Conservation (phyloP, 2,888 invertebrate species). For the Erpobdella octoculata region DNA sequence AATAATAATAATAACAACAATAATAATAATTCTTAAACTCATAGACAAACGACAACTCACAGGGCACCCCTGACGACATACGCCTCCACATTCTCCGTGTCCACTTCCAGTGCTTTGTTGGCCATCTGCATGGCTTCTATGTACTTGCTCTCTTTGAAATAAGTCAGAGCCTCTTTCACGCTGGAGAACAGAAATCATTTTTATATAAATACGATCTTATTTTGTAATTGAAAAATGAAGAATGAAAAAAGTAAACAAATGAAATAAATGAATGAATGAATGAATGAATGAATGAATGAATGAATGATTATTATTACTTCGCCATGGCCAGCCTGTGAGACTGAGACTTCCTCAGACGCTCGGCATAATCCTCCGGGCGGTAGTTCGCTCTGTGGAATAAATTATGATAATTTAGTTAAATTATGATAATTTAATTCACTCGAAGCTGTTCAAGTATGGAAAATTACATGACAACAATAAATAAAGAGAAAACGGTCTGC, state of each 20-base stretch:
- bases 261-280: not conserved
- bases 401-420: no score
- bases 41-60: slow-evolving; percentile 54
- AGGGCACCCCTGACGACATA: slow-evolving; percentile 65
- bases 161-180: slow-evolving; percentile 88
- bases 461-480: not conserved
- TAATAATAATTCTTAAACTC: not conserved
- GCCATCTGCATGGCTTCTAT: slow-evolving; percentile 48
- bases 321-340: slow-evolving; percentile 88
- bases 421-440: no score
- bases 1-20: not conserved
- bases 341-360: slow-evolving; percentile 76
- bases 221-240: slow-evolving; percentile 62
- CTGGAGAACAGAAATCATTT: slow-evolving; percentile 70
- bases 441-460: no score
- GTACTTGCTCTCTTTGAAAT: slow-evolving; percentile 72
- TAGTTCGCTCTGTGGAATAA: slow-evolving; percentile 50
- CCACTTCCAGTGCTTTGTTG: slow-evolving; percentile 49
- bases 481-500: not conserved
- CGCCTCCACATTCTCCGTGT: slow-evolving; percentile 73
- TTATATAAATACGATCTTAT: slow-evolving; percentile 89
- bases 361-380: slow-evolving; percentile 71
- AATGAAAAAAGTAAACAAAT: not conserved
- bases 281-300: not conserved
- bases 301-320: slow-evolving; percentile 39